A percentile compares a stretch with the other conserved stretches of the same genome.
These are phyloP conservation scores for Pediacus dermestoides DNA, from an alignment of 2,888 invertebrate genomes.

Conservation along the genomic window DNA sequence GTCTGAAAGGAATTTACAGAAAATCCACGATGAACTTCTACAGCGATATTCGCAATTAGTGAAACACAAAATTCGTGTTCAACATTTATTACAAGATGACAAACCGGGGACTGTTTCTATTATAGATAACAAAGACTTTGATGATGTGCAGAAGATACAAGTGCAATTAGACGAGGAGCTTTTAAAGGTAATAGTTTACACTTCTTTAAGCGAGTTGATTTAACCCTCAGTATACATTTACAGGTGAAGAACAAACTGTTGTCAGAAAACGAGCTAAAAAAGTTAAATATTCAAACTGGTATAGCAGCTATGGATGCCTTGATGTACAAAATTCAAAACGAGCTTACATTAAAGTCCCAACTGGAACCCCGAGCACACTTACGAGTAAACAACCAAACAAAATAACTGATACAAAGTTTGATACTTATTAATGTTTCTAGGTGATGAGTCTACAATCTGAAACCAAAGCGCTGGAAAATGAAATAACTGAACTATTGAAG, in stretches of 20 bases:
- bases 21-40: background rate
- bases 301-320: slow-evolving; percentile 40
- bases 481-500: slow-evolving; percentile 35
- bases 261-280: slow-evolving; percentile 30
- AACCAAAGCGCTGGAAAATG: slow-evolving; percentile 37
- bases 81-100: background rate
- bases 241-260: slow-evolving; percentile 22
- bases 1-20: slow-evolving; percentile 13
- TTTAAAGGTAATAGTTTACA: slow-evolving; percentile 6
- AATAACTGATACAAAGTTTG: no score
- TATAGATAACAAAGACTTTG: slow-evolving; percentile 20
- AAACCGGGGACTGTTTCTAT: no score
- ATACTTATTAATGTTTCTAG: slow-evolving; percentile 26
- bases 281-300: slow-evolving; percentile 38
- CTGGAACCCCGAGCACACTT: background rate
- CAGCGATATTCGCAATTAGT: slow-evolving; percentile 3
- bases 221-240: slow-evolving; percentile 12
- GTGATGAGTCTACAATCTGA: slow-evolving; percentile 35
- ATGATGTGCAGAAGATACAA: slow-evolving; percentile 30
- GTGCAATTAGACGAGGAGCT: slow-evolving; percentile 3
- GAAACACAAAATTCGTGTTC: slow-evolving; percentile 1
- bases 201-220: background rate
- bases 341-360: slow-evolving; percentile 24
- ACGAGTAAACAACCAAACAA: no score
- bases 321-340: slow-evolving; percentile 40